Percentiles rank a stretch among this genome's conserved stretches.
These are phyloP conservation scores for Paedocypris sp. DNA, from an alignment of 2,113 vertebrate genomes.

Conservation along the genomic window DNA sequence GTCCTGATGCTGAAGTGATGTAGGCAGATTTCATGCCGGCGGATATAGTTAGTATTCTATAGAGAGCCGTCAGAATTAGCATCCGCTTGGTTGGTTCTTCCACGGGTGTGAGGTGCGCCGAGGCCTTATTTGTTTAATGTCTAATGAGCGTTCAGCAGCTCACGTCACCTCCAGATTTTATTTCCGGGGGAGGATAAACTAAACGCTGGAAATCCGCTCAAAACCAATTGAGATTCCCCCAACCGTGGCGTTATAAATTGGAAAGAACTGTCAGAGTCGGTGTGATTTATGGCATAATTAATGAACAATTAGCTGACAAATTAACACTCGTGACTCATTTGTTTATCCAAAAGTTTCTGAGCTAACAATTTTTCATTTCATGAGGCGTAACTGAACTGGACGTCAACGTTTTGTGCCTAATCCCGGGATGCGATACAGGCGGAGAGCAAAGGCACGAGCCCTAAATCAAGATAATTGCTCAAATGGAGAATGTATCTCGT, in stretches of 20 bases:
- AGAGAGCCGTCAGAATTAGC: neutral
- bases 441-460: neutral
- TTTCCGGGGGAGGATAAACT: conserved; percentile 6
- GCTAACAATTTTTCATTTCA: conserved; percentile 3
- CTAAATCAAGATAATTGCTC: neutral
- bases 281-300: conserved; percentile 83
- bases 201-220: neutral
- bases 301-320: conserved; percentile 74
- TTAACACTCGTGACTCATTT: conserved; percentile 44
- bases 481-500: neutral
- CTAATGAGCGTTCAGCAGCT: neutral
- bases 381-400: neutral
- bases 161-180: neutral
- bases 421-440: neutral
- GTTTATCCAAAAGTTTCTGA: conserved; percentile 33
- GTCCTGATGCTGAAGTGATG: no score
- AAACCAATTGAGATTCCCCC: conserved; percentile 19
- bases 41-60: neutral
- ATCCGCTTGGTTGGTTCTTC: neutral
- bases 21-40: neutral
- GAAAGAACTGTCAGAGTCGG: conserved; percentile 69
- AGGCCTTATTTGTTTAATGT: conserved; percentile 5
- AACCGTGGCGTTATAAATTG: conserved; percentile 55
- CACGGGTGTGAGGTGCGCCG: neutral
- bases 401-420: neutral